These are phyloP conservation scores for Triplophysa siluroides DNA, from an alignment of 2,113 vertebrate genomes.

Conservation along the genomic window DNA sequence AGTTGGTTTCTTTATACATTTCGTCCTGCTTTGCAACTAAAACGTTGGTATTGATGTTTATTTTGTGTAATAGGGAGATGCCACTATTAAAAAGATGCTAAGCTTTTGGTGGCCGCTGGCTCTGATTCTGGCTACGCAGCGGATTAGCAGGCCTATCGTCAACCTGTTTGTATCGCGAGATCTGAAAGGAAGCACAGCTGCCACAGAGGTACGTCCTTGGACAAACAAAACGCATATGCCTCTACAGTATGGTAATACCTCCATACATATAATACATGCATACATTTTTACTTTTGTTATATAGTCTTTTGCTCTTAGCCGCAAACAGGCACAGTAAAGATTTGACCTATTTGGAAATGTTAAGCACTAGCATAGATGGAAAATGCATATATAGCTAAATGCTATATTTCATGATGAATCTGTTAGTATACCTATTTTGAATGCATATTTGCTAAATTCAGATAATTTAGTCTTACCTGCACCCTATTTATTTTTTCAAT, in stretches of 20 bases:
- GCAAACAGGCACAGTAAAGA: no score
- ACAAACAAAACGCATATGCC: neutral
- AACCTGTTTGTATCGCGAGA: slow-evolving; percentile 98
- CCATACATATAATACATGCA: no score
- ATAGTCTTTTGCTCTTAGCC: no score
- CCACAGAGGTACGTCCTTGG: slow-evolving; percentile 53
- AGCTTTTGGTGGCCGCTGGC: slow-evolving; percentile 98
- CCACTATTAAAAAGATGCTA: slow-evolving; percentile 96
- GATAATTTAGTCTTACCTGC: neutral
- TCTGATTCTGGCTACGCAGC: slow-evolving; percentile 93
- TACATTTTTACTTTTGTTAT: no score
- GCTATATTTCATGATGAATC: neutral
- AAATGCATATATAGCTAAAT: neutral
- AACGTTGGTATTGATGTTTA: slow-evolving; percentile 27
- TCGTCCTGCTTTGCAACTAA: neutral
- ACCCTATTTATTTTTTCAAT: neutral
- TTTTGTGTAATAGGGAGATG: slow-evolving; percentile 82
- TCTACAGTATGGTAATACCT: neutral
- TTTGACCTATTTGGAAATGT: neutral
- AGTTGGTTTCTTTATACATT: neutral
- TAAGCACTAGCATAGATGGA: neutral
- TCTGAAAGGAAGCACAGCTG: slow-evolving; percentile 82
- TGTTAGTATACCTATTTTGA: neutral
- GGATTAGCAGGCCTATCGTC: slow-evolving; percentile 96
- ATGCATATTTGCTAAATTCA: neutral